Base-by-base conservation (phyloP, 1,140 invertebrate genomes). In the Sycophila sp. region DNA sequence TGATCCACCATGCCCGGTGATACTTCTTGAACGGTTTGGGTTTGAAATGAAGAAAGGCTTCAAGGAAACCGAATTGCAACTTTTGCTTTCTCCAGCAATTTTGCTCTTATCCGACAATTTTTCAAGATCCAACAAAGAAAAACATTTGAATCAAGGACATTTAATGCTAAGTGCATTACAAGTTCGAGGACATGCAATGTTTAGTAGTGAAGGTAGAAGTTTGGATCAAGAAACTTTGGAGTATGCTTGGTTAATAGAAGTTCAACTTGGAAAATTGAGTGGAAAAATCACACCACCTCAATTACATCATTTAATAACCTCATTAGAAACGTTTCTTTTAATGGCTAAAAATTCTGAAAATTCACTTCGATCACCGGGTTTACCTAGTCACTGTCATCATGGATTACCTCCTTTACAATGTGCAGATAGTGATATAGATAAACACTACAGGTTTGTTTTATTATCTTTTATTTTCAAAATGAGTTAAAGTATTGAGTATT, bases 11-110 rank as follows among this genome's bases (percentile, higher is more conserved):
- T 98, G 96, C 87, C 97, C 97, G 0, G 91, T 95, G 19, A 91
- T 98, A 74, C 87, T 96, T 49, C 88, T 98, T 13, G 96, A 98
- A 86, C 88, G 96, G 72, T 92, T 98, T 76, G 95, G 94, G 4
- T 98, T 99, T 87, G 97, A 99, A 88, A 96, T 99, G 94, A 94
- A 96, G 76, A 99, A 98, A 82, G 89, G 90, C 8, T 98, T 94
- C 80, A 90, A 90, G 71, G 96, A 98, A 83, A 99, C 96, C 0
- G 93, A 93, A 74, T 87, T 99, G 0, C 97, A 99, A 79, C 84
- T 99, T 0, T 83, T 98, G 0, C 84, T 99, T 0, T 98, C 96
- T 71, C 97, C 97, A 0, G 91, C 95, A 1, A 92, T 96, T 73
- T 85, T 97, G 63, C 87, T 95, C n/a, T 89, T 93, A 1, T 89